Percentiles rank a stretch among this genome's conserved stretches.
Evolutionary conservation across 2,888 invertebrate species (phyloP).

Genomic region (Lycaena phlaeas): DNA sequence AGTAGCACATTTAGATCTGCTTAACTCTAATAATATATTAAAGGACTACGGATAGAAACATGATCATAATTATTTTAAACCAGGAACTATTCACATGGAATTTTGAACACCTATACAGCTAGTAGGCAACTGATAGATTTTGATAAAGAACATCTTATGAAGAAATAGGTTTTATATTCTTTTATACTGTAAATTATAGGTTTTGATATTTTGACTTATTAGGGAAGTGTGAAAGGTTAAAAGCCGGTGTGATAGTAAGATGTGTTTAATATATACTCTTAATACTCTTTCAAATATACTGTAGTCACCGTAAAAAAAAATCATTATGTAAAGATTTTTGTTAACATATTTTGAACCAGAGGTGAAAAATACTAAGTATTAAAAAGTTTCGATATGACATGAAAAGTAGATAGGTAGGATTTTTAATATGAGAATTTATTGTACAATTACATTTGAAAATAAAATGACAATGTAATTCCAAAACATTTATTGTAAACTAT

Average conservation of each 20-base stretch:
- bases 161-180: constrained; percentile 10
- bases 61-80: constrained; percentile 13
- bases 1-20: background rate
- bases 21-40: background rate
- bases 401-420: constrained; percentile 69
- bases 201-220: constrained; percentile 8
- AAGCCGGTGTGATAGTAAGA: background rate
- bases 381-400: constrained; percentile 45
- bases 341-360: background rate
- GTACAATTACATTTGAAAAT: constrained; percentile 37
- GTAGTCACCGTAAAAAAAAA: background rate
- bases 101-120: background rate
- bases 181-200: constrained; percentile 8
- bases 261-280: background rate
- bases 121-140: constrained; percentile 18
- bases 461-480: constrained; percentile 27
- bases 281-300: background rate
- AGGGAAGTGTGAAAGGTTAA: constrained; percentile 3
- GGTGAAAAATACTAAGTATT: constrained; percentile 29
- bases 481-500: background rate
- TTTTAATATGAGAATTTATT: constrained; percentile 65
- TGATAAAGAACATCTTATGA: constrained; percentile 15
- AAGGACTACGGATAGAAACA: background rate
- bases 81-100: background rate
- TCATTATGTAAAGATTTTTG: background rate